Percentiles rank a stretch among this genome's conserved stretches.
phyloP scores from a whole-genome alignment of 2,797 vertebrate species.

The Aldrovandia affinis region DNA sequence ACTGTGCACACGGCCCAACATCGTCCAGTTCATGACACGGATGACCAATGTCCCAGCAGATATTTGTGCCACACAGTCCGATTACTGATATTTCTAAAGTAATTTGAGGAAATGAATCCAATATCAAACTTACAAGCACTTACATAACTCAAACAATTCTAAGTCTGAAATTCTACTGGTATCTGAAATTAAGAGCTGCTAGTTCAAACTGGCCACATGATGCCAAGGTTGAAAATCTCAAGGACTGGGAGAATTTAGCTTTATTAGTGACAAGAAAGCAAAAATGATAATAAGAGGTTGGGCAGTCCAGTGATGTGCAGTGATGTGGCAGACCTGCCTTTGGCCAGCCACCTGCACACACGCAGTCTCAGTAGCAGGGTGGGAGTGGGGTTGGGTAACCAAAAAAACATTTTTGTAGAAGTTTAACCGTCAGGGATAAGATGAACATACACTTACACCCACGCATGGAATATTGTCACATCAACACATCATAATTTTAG shows the following conservation, averaged over 20 bases:
- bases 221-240: background rate
- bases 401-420: background rate
- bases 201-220: background rate
- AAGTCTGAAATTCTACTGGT: background rate
- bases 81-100: background rate
- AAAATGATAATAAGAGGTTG: constrained; percentile 35
- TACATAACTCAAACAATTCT: background rate
- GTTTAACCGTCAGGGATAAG: background rate
- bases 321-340: too few relatives aligned
- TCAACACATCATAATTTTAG: background rate
- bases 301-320: constrained; percentile 4
- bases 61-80: background rate
- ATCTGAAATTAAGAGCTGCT: background rate
- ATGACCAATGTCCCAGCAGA: background rate
- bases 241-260: too few relatives aligned
- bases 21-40: background rate
- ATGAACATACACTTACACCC: background rate
- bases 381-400: background rate
- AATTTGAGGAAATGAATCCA: background rate
- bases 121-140: background rate
- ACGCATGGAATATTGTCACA: background rate
- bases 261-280: constrained; percentile 18
- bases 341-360: constrained; percentile 1
- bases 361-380: background rate
- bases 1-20: too few relatives aligned